phyloP scores from a whole-genome alignment of 1,140 invertebrate genomes.

The Drosophila kepulauana region DNA sequence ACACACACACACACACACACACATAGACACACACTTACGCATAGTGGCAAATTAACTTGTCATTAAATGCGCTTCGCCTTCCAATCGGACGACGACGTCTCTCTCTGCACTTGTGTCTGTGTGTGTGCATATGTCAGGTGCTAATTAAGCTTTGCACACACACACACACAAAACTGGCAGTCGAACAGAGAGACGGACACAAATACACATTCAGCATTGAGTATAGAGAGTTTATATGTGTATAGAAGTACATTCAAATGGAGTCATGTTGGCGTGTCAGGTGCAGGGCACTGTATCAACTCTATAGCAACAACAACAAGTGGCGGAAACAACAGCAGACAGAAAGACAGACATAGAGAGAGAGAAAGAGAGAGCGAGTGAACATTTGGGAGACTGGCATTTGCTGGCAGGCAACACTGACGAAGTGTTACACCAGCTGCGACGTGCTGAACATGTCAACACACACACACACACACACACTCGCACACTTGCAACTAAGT shows the following conservation, averaged over 20 bases:
- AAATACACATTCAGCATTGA: background rate
- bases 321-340: slow-evolving; percentile 22
- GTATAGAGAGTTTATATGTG: too few species aligned
- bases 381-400: background rate
- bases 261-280: slow-evolving; percentile 47
- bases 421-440: slow-evolving; percentile 41
- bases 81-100: slow-evolving; percentile 10
- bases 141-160: slow-evolving; percentile 60
- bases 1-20: background rate
- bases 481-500: background rate
- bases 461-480: slow-evolving; percentile 2
- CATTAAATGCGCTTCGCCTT: slow-evolving; percentile 61
- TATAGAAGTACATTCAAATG: background rate
- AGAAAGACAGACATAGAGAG: too few species aligned
- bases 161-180: slow-evolving; percentile 7
- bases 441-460: slow-evolving; percentile 39
- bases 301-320: slow-evolving; percentile 48
- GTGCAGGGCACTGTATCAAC: slow-evolving; percentile 55
- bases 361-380: slow-evolving; percentile 3
- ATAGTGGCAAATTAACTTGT: slow-evolving; percentile 66
- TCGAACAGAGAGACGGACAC: slow-evolving; percentile 3
- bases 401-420: slow-evolving; percentile 33
- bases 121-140: slow-evolving; percentile 58
- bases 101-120: slow-evolving; percentile 24
- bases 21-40: slow-evolving; percentile 9